Conservation (phyloP, 2,888 invertebrate species). For the Macropis europaea region DNA sequence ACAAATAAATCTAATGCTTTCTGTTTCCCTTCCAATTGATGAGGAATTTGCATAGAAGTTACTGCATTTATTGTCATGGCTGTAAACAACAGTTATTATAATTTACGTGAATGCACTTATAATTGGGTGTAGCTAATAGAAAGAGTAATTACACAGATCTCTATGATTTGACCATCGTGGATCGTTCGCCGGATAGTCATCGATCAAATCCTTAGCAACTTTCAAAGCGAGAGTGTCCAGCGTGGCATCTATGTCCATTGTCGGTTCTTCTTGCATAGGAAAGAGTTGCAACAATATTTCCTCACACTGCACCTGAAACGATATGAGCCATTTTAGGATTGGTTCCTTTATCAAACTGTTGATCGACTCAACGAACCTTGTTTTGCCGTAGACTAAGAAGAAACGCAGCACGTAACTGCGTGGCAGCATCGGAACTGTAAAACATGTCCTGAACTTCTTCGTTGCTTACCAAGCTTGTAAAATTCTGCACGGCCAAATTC, state of each 20-base stretch:
- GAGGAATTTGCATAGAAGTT: conserved; percentile 89
- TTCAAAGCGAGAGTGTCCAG: conserved; percentile 84
- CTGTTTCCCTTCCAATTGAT: conserved; percentile 93
- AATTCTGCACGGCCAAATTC: conserved; percentile 67
- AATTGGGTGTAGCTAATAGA: background rate
- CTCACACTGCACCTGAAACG: conserved; percentile 78
- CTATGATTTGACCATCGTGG: conserved; percentile 86
- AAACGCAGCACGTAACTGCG: conserved; percentile 76
- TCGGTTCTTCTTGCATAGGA: conserved; percentile 77
- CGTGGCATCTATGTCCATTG: conserved; percentile 80
- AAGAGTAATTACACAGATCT: conserved; percentile 69
- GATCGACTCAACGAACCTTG: conserved; percentile 57
- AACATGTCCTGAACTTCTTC: conserved; percentile 76
- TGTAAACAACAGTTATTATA: conserved; percentile 38
- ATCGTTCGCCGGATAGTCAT: conserved; percentile 94
- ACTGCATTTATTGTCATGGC: conserved; percentile 76
- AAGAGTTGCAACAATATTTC: conserved; percentile 81
- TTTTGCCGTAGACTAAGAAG: conserved; percentile 73
- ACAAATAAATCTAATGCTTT: conserved; percentile 89
- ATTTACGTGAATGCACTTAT: background rate
- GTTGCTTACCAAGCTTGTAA: conserved; percentile 71
- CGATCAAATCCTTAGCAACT: conserved; percentile 89
- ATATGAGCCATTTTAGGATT: background rate
- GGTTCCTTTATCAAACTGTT: background rate
- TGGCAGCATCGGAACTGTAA: conserved; percentile 72